These are phyloP conservation scores for Silvanus unidentatus DNA, from an alignment of 2,888 invertebrate species.

Conservation along the genomic window DNA sequence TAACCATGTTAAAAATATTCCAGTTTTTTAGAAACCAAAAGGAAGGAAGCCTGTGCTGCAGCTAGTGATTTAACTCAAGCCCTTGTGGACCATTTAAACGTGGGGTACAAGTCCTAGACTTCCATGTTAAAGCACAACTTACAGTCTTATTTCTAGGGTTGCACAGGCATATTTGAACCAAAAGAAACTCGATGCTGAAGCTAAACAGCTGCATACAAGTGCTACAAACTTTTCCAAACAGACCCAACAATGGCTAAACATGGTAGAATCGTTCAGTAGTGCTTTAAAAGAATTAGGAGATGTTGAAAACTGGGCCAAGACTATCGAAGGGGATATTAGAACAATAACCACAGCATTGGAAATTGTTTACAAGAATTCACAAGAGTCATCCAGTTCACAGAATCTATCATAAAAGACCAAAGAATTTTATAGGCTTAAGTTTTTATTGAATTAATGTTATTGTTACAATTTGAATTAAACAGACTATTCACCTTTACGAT, in stretches of 20 bases:
- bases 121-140: slow-evolving; percentile 8
- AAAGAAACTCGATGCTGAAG: slow-evolving; percentile 94
- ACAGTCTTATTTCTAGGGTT: slow-evolving; percentile 60
- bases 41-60: slow-evolving; percentile 88
- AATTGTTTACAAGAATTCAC: slow-evolving; percentile 79
- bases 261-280: slow-evolving; percentile 82
- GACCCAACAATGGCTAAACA: slow-evolving; percentile 92
- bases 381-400: slow-evolving; percentile 33
- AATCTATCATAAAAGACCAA: background rate
- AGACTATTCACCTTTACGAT: too few species aligned
- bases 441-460: too few species aligned
- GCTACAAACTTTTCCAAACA: slow-evolving; percentile 94
- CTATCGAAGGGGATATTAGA: slow-evolving; percentile 94
- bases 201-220: slow-evolving; percentile 89
- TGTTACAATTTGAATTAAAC: too few species aligned
- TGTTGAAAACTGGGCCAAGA: slow-evolving; percentile 97
- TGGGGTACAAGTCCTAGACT: slow-evolving; percentile 66
- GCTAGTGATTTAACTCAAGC: slow-evolving; percentile 90
- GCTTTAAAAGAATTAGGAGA: slow-evolving; percentile 95
- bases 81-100: slow-evolving; percentile 94
- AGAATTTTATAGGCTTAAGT: too few species aligned
- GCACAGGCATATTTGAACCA: slow-evolving; percentile 98
- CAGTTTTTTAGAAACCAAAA: slow-evolving; percentile 68
- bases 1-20: slow-evolving; percentile 1
- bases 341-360: slow-evolving; percentile 88